phyloP scores from a whole-genome alignment of 2,113 vertebrate species.

The Stomatorhinus ivindoensis region DNA sequence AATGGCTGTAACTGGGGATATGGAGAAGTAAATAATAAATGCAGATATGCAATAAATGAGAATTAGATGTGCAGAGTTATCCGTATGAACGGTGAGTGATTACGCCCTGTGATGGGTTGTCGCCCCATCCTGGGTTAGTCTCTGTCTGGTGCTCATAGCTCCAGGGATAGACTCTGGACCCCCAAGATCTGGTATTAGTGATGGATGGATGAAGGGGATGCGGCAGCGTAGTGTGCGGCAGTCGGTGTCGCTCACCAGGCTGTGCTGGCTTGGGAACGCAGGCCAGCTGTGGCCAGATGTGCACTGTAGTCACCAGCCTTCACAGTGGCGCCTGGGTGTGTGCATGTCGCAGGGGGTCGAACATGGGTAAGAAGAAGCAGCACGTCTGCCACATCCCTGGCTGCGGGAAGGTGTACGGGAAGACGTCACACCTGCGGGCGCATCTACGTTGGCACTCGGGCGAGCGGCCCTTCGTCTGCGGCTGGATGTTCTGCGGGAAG shows the following conservation, averaged over 20 bases:
- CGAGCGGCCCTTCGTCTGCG: slow-evolving; percentile 95
- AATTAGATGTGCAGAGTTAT: neutral
- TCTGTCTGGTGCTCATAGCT: neutral
- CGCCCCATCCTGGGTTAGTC: neutral
- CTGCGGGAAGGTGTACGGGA: slow-evolving; percentile 97
- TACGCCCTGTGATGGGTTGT: neutral
- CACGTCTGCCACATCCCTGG: slow-evolving; percentile 97
- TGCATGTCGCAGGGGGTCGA: slow-evolving; percentile 73
- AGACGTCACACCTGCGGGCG: slow-evolving; percentile 95
- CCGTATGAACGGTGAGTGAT: neutral
- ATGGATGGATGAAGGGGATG: neutral
- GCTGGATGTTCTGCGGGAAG: slow-evolving; percentile 98
- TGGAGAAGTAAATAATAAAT: neutral
- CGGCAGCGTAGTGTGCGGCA: neutral
- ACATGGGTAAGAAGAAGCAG: slow-evolving; percentile 94
- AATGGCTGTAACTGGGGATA: neutral
- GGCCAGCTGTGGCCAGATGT: neutral
- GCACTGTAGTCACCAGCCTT: too few relatives aligned
- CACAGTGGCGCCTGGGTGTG: neutral
- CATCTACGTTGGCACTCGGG: slow-evolving; percentile 99
- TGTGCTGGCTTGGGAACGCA: neutral
- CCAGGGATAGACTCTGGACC: neutral
- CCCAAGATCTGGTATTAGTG: neutral
- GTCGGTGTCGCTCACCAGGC: neutral
- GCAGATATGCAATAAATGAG: neutral